Evolutionary conservation across 2,888 invertebrate genomes (phyloP).

Genomic region (Drosophila borborema): DNA sequence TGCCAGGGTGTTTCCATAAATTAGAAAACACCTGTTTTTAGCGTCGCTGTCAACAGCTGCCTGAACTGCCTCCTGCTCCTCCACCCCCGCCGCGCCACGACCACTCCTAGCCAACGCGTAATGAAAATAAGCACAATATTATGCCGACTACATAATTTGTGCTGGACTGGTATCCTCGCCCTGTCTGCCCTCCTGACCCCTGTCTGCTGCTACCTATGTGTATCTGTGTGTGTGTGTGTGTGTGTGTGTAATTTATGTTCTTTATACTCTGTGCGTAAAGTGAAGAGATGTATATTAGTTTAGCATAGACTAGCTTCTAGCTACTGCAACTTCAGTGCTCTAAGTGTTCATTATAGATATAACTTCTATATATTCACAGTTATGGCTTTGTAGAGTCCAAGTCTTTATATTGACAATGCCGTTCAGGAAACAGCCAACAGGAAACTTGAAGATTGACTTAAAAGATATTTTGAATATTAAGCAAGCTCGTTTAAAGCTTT

Average conservation of each 20-base stretch:
- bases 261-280: slow-evolving; percentile 25
- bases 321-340: neutral
- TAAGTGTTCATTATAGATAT: too few species aligned
- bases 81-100: too few species aligned
- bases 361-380: too few species aligned
- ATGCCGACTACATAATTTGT: slow-evolving; percentile 73
- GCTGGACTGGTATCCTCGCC: slow-evolving; percentile 2
- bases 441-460: neutral
- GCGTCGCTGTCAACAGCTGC: slow-evolving; percentile 57
- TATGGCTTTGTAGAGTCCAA: too few species aligned
- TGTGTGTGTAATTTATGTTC: slow-evolving; percentile 81
- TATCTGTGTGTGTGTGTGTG: slow-evolving; percentile 25
- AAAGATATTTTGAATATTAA: neutral
- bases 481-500: neutral
- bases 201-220: neutral
- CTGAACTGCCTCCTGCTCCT: slow-evolving; percentile 12
- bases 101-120: slow-evolving; percentile 22
- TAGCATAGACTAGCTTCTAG: too few species aligned
- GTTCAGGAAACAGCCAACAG: too few species aligned
- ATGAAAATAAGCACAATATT: slow-evolving; percentile 71
- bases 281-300: neutral
- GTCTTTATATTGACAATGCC: too few species aligned
- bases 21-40: slow-evolving; percentile 77
- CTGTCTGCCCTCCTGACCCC: slow-evolving; percentile 7
- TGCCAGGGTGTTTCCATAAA: slow-evolving; percentile 61